Base-by-base conservation (phyloP, 1,140 invertebrate species). In the Brachionus koreanus region DNA sequence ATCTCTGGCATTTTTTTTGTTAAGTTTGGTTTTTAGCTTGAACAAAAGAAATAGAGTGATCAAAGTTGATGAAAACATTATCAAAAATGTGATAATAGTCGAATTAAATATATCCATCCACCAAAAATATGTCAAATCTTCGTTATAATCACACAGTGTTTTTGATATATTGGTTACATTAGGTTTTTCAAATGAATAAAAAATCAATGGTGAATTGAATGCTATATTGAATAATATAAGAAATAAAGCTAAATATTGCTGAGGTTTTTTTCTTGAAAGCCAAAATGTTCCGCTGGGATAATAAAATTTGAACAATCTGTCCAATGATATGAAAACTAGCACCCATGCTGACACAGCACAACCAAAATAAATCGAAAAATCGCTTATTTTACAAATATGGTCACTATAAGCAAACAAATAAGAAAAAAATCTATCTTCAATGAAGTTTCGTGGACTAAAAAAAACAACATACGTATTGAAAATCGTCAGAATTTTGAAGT, bases 21-120 rank as follows among this genome's bases (percentile, higher is more conserved):
- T 67, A 29, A 67, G n/a, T 16, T 67, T 67, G 7, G 5, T 33
- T 10, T 67, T 67, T n/a, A 39, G 10, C 4, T 35, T 67, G 33
- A 67, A 67, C 33, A 67, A 35, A 35, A 29, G 3, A 67, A 13
- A 35, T n/a, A 67, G 35, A 1, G 63, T 67, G 9, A 35, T 35
- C 29, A 35, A 35, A 4, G 63, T 67, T 35, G 63, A 67, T 5
- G 35, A 4, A 7, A 16, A 29, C 63, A 67, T 67, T 35, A 67
- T 67, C 29, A 16, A 0, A 67, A 67, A 67, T 33, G 63, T 67
- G 0, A 67, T 67, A 0, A 67, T n/a, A n/a, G 63, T 67, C n/a
- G 63, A 67, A 35, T 67, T 67, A 12, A 67, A 67, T 3, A 67
- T 33, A n/a, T 67, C 63, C 63, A 67, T 67, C 63, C 63, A 67